Conservation (phyloP, 53 echinoderm and acorn worm genomes). For the Henricia sp. region DNA sequence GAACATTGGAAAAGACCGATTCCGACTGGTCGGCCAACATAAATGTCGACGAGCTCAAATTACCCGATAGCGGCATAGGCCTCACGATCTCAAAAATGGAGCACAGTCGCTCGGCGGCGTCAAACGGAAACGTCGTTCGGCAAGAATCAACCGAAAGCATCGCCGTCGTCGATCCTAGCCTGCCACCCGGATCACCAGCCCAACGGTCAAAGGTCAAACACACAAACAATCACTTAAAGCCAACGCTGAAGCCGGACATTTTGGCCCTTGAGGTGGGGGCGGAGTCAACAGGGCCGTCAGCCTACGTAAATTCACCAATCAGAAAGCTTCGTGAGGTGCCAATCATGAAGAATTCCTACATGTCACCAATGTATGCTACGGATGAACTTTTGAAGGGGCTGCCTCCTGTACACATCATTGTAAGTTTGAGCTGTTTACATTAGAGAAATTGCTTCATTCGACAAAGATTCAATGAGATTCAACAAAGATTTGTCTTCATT, state of each 20-base stretch:
- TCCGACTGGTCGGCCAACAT: constrained; percentile 33
- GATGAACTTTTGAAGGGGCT: constrained; percentile 93
- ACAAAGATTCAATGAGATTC: no score
- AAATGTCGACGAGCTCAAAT: constrained; percentile 10
- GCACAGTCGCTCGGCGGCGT: background rate
- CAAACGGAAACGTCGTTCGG: constrained; percentile 10
- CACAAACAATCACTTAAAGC: background rate
- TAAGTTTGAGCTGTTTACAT: constrained; percentile 79
- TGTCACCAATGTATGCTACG: constrained; percentile 85
- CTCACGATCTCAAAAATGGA: constrained; percentile 25
- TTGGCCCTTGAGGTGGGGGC: constrained; percentile 71
- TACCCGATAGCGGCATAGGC: background rate
- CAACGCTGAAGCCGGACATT: constrained; percentile 56
- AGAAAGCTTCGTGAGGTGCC: constrained; percentile 84
- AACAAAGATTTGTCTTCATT: no score
- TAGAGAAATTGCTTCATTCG: no score
- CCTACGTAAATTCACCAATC: constrained; percentile 88
- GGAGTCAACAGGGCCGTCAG: constrained; percentile 63
- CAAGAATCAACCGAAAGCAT: constrained; percentile 42
- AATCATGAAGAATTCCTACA: constrained; percentile 93
- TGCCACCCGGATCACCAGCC: constrained; percentile 64
- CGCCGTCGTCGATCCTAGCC: constrained; percentile 79
- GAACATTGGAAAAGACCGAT: constrained; percentile 44
- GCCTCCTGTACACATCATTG: constrained; percentile 91
- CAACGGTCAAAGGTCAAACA: constrained; percentile 23